phyloP scores from a whole-genome alignment of 1,140 invertebrate genomes.

The Bombus soroeensis region DNA sequence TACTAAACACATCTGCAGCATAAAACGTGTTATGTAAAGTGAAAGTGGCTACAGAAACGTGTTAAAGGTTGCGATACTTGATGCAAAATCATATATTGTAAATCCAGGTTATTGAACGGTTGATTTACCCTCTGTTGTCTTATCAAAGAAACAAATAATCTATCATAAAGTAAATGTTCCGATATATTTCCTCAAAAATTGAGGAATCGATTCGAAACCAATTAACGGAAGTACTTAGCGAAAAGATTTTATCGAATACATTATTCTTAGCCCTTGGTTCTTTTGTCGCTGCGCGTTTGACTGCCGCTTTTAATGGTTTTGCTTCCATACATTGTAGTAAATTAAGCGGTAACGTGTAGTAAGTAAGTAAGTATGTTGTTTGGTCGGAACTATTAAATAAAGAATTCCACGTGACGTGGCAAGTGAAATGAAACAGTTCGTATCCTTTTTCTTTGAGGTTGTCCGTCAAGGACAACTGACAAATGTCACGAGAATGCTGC shows the following conservation, averaged over 20 bases:
- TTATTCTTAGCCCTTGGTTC: not conserved
- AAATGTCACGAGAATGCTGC: slow-evolving; percentile 30
- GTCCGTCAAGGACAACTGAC: slow-evolving; percentile 34
- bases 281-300: not conserved
- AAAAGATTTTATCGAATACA: not conserved
- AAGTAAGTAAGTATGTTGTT: not conserved
- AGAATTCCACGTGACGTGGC: not conserved
- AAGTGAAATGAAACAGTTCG: slow-evolving; percentile 26
- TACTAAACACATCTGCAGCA: slow-evolving; percentile 15
- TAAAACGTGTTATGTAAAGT: slow-evolving; percentile 60
- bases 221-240: no score
- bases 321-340: not conserved
- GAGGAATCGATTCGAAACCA: not conserved
- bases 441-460: slow-evolving; percentile 44
- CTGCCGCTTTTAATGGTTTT: not conserved
- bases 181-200: not conserved
- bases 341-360: not conserved
- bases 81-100: slow-evolving; percentile 42
- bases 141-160: not conserved
- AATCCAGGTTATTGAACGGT: slow-evolving; percentile 43
- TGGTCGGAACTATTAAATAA: not conserved
- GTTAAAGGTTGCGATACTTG: slow-evolving; percentile 43
- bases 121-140: not conserved
- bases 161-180: not conserved
- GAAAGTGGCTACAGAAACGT: slow-evolving; percentile 54